Percentiles rank a stretch among this genome's conserved stretches.
These are phyloP conservation scores for Tetanocera ferruginea DNA, from an alignment of 2,888 invertebrate genomes.

Conservation along the genomic window DNA sequence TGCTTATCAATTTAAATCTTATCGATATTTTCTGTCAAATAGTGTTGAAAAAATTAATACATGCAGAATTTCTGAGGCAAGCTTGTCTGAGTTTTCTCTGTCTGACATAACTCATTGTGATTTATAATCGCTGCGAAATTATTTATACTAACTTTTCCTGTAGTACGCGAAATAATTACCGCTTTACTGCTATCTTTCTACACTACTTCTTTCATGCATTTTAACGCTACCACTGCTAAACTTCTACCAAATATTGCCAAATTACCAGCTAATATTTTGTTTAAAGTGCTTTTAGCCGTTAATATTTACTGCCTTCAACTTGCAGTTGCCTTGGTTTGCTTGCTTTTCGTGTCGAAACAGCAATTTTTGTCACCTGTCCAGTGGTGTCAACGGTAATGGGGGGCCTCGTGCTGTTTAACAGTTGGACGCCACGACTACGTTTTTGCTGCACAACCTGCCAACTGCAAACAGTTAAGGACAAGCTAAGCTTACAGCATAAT, in stretches of 20 bases:
- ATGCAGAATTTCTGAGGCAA: too few relatives aligned
- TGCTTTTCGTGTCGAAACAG: not conserved
- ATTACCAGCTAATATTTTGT: not conserved
- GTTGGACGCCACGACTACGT: not conserved
- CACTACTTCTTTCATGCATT: too few relatives aligned
- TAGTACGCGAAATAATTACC: too few relatives aligned
- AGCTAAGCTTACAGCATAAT: not conserved
- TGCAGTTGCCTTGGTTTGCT: not conserved
- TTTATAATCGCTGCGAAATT: not conserved
- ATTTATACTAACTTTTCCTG: not conserved
- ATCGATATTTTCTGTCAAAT: too few relatives aligned
- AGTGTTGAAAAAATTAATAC: too few relatives aligned
- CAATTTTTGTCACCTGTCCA: slow-evolving; percentile 24
- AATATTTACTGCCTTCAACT: not conserved
- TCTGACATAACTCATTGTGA: not conserved
- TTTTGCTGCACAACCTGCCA: not conserved
- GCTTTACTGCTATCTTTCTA: too few relatives aligned
- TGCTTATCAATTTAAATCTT: too few relatives aligned
- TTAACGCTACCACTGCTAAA: not conserved
- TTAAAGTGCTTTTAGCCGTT: not conserved
- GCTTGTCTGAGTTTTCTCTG: too few relatives aligned
- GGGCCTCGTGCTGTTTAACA: slow-evolving; percentile 1
- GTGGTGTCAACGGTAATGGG: not conserved
- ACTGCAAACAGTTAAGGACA: not conserved
- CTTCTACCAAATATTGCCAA: not conserved